Base-by-base conservation (phyloP, 1,140 invertebrate genomes). In the Homalodisca vitripennis region DNA sequence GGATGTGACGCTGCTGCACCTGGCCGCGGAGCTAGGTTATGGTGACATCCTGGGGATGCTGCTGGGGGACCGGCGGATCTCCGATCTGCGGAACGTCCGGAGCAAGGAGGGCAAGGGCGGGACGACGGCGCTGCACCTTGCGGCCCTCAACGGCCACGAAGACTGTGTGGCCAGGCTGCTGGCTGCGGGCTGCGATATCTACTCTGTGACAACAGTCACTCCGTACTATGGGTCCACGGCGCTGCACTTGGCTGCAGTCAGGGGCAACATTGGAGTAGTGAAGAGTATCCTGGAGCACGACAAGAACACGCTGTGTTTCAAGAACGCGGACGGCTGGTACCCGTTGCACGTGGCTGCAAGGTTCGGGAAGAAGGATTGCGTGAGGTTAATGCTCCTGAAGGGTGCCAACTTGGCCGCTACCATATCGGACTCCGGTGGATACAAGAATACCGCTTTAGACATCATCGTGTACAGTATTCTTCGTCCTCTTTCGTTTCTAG, bases 41-140 rank as follows among this genome's bases (percentile, higher is more conserved):
- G 20, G 60, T 31, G 77, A 80, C 48, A 79, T 84, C 57, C 72
- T 85, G 2, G 72, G 78, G 71, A 63, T 71, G 22, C 73, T 85
- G 53, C 68, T 84, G 29, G 73, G 77, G 70, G 75, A 78, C 41
- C 73, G 80, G 75, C 68, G 69, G 51, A 69, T 62, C 72, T 20
- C 74, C 72, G 29, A 26, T 76, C 78, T 77, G 77, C 79, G 55
- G 78, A 79, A 71, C 70, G 68, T 73, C 20, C 60, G 77, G 72
- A 78, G 75, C 34, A 70, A 73, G 20, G 66, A 71, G 1, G 76
- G 78, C 73, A 74, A 68, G 70, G 75, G 73, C 0, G 84, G 82
- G n/a, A 78, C 81, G 70, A 84, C 87, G 1, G 85, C 90, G 0
- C 79, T 92, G 29, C 90, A 92, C 80, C 82, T 88, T 27, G 89